Percentiles rank a stretch among this genome's conserved stretches.
Conservation (phyloP, 2,888 invertebrate genomes). For the Esperia sulphurella region DNA sequence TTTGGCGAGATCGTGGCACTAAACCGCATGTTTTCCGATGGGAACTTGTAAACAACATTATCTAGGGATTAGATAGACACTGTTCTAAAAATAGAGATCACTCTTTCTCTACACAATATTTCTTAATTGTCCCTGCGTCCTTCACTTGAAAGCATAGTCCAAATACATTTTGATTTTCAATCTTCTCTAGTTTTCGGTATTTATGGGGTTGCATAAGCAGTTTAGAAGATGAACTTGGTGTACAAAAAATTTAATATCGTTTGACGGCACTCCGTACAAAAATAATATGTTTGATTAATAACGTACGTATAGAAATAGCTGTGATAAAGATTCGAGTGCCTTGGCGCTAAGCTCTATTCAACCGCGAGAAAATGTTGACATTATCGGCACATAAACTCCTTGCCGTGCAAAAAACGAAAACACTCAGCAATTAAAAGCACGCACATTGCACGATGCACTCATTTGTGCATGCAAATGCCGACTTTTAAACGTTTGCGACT, state of each 20-base stretch:
- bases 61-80: too few species aligned
- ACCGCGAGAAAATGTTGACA: constrained; percentile 10
- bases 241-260: too few species aligned
- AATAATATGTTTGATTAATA: neutral
- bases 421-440: constrained; percentile 48
- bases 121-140: too few species aligned
- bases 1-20: constrained; percentile 23
- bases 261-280: too few species aligned
- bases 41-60: neutral
- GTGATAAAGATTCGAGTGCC: constrained; percentile 15
- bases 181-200: too few species aligned
- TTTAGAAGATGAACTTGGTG: too few species aligned
- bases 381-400: constrained; percentile 25
- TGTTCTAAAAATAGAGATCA: constrained; percentile 1
- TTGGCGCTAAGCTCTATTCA: constrained; percentile 29
- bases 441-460: constrained; percentile 36
- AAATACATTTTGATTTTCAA: too few species aligned
- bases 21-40: constrained; percentile 30
- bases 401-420: constrained; percentile 36
- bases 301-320: neutral
- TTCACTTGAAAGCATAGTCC: too few species aligned
- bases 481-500: constrained; percentile 36
- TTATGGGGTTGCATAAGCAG: too few species aligned
- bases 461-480: constrained; percentile 51
- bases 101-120: too few species aligned